Evolutionary conservation across 2,113 vertebrate genomes (phyloP).

Genomic region (Oenanthe oenanthe): DNA sequence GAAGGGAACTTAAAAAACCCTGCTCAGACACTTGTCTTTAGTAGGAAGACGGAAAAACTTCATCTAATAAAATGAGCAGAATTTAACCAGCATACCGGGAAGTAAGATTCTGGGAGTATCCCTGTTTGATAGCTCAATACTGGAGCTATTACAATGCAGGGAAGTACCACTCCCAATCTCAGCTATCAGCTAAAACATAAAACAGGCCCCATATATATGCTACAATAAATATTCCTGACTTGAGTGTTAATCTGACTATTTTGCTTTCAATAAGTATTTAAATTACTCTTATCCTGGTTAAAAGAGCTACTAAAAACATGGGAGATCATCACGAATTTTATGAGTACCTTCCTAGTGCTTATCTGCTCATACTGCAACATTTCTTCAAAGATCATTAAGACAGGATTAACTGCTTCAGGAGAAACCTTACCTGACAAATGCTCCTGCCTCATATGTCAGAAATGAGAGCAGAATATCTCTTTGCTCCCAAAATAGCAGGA

Average conservation of each 20-base stretch:
- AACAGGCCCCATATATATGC: not conserved
- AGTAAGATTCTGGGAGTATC: not conserved
- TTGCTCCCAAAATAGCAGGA: not conserved
- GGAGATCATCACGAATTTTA: not conserved
- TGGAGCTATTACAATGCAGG: not conserved
- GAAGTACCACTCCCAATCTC: not conserved
- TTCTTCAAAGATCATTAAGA: not conserved
- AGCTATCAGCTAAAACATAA: not conserved
- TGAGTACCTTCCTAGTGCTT: not conserved
- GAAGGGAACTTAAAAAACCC: not conserved
- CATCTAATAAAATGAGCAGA: not conserved
- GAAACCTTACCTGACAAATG: not conserved
- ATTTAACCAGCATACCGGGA: not conserved
- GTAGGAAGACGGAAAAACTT: not conserved
- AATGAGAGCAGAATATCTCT: not conserved
- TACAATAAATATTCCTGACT: not conserved
- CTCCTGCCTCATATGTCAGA: not conserved
- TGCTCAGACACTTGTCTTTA: not conserved
- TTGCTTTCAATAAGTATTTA: not conserved
- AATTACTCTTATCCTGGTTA: not conserved
- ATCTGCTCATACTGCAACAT: not conserved
- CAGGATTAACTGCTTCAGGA: not conserved
- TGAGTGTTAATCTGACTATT: not conserved
- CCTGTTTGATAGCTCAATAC: not conserved
- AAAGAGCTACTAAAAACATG: not conserved